Evolutionary conservation across 92 coral and sea anemone genomes (phyloP), one percentile per base, ranked within the genome.

Genomic region (Epizoanthus rinbou): DNA sequence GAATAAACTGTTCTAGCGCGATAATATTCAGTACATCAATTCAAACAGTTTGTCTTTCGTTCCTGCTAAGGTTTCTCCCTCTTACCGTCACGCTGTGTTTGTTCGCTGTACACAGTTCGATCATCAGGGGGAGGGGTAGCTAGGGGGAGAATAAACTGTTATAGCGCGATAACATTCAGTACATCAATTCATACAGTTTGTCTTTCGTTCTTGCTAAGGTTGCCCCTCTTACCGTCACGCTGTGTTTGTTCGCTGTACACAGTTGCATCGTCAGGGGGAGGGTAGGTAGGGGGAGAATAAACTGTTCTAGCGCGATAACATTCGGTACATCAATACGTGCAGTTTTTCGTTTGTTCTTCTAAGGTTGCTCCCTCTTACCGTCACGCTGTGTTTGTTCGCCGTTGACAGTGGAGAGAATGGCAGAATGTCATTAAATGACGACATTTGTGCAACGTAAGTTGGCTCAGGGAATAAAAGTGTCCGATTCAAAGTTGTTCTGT

Each of bases 401-500:
- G 81, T 86, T 23, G 93, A 90, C 74, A 86, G 93, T 69, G 90
- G 90, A 17, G 90, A 86, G 71, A 39, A 64, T 39, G 93, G 92
- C 9, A 64, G 50, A 0, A 79, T 89, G 1, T 90, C 93, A 7
- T 70, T 90, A 16, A 90, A 90, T 63, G 93, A 90, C 80, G 93
- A 83, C 80, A 86, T 90, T 15, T 90, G 93, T 86, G 88, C 91
- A 60, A 90, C 86, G 93, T 90, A 72, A 86, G 83, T 86, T 19
- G 54, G 54, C 14, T 10, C 6, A 0, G 28, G 3, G 13, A 1
- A 7, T n/a, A 22, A 2, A 5, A 8, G 5, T 41, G 47, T 0
- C 50, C 4, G 50, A 43, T 43, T 43, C 8, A 43, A 63, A 5
- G 9, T 13, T 63, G 22, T 24, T 63, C 25, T 28, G 13, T 64